Percentiles rank a stretch among this genome's conserved stretches.
Evolutionary conservation across 2,797 vertebrate genomes (phyloP).

Genomic region (Hypotaenidia philippensis): DNA sequence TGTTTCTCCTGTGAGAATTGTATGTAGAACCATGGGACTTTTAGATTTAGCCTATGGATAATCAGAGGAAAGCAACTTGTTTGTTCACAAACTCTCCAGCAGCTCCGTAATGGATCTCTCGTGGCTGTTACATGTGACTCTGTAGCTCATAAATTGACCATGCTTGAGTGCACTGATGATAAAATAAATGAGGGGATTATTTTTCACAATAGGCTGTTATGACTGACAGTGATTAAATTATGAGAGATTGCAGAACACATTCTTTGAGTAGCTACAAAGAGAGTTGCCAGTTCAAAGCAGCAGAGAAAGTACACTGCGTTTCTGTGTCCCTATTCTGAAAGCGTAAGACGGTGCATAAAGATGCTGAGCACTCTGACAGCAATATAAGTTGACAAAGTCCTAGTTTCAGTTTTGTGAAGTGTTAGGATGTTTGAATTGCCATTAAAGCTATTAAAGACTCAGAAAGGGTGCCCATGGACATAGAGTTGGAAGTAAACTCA

Average conservation of each 20-base stretch:
- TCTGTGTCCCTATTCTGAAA: slow-evolving; percentile 17
- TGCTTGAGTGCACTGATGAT: slow-evolving; percentile 67
- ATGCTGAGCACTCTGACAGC: not conserved
- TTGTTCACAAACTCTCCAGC: slow-evolving; percentile 22
- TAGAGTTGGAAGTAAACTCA: not conserved
- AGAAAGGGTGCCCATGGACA: not conserved
- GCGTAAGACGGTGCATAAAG: not conserved
- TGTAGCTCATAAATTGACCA: slow-evolving; percentile 57
- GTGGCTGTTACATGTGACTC: slow-evolving; percentile 58
- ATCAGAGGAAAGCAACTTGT: slow-evolving; percentile 44
- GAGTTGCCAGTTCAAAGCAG: slow-evolving; percentile 8
- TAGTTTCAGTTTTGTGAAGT: not conserved
- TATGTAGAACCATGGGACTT: not conserved
- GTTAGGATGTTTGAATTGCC: not conserved
- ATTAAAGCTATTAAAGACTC: not conserved
- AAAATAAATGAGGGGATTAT: slow-evolving; percentile 74
- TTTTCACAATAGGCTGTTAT: slow-evolving; percentile 69
- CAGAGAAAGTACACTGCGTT: slow-evolving; percentile 25
- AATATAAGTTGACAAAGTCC: not conserved
- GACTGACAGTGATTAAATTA: slow-evolving; percentile 64
- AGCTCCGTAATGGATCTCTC: slow-evolving; percentile 28
- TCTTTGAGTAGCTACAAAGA: slow-evolving; percentile 41
- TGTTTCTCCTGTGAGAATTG: slow-evolving; percentile 9
- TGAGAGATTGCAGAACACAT: slow-evolving; percentile 34
- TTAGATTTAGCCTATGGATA: slow-evolving; percentile 30